phyloP scores from a whole-genome alignment of 2,888 invertebrate species.

The Seira musarum region DNA sequence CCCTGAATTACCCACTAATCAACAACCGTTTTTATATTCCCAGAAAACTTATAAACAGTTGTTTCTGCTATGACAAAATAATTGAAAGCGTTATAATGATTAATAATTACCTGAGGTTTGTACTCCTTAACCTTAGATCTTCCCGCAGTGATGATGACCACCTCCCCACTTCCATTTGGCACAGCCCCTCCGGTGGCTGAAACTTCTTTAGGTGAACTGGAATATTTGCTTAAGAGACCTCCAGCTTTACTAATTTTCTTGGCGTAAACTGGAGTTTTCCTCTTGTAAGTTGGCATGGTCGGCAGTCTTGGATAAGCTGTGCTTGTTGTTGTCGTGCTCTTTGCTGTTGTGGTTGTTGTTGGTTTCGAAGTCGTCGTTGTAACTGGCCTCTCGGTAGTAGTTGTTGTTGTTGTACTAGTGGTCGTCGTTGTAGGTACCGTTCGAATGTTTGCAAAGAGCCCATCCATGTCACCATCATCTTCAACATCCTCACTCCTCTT shows the following conservation, averaged over 20 bases:
- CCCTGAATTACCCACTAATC: no score
- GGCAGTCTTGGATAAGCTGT: slow-evolving; percentile 63
- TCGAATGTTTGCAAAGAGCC: slow-evolving; percentile 28
- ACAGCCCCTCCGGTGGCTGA: slow-evolving; percentile 31
- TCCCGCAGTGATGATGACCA: slow-evolving; percentile 66
- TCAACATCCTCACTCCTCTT: not conserved
- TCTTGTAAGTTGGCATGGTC: slow-evolving; percentile 65
- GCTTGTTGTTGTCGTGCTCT: slow-evolving; percentile 35
- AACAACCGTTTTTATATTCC: no score
- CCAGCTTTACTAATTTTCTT: slow-evolving; percentile 47
- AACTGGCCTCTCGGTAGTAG: slow-evolving; percentile 26
- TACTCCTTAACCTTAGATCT: slow-evolving; percentile 69
- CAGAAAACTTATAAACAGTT: no score
- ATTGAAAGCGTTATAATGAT: no score
- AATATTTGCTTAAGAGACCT: slow-evolving; percentile 48
- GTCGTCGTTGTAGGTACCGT: slow-evolving; percentile 42
- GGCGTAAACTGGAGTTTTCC: slow-evolving; percentile 62
- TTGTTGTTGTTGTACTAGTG: slow-evolving; percentile 36
- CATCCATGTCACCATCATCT: slow-evolving; percentile 21
- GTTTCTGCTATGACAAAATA: no score
- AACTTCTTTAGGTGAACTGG: slow-evolving; percentile 55
- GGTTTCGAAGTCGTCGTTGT: slow-evolving; percentile 15
- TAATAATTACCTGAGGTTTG: slow-evolving; percentile 68
- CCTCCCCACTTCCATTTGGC: slow-evolving; percentile 62
- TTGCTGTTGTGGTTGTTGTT: slow-evolving; percentile 26